A percentile compares a stretch with the other conserved stretches of the same genome.
Evolutionary conservation across 1,140 invertebrate species (phyloP).

Genomic region (Batillaria attramentaria): DNA sequence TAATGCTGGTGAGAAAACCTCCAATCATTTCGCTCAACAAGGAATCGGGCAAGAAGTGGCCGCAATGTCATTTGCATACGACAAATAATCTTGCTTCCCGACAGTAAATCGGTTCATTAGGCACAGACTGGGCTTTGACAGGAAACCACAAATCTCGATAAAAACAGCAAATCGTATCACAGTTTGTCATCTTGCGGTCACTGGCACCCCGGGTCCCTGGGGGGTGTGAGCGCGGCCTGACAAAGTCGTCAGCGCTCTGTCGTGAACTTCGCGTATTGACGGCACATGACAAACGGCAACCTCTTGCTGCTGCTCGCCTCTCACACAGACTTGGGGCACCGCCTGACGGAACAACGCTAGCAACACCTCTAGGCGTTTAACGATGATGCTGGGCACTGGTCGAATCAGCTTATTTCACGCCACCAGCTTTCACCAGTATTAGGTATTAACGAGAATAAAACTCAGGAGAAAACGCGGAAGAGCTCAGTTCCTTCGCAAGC

Average conservation of each 20-base stretch:
- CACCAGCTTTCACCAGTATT: no score
- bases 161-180: conserved; percentile 25
- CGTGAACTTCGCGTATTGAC: conserved; percentile 4
- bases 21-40: conserved; percentile 18
- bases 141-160: conserved; percentile 34
- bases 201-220: conserved; percentile 7
- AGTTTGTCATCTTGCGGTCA: conserved; percentile 31
- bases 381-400: no score
- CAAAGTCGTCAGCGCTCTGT: not conserved
- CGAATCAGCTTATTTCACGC: no score
- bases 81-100: conserved; percentile 30
- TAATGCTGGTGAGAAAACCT: conserved; percentile 21
- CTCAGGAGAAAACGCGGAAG: no score
- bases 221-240: not conserved
- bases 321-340: no score
- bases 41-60: not conserved
- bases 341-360: no score
- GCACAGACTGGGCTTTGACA: conserved; percentile 30
- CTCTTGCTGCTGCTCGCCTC: not conserved
- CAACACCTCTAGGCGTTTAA: no score
- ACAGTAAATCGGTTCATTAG: conserved; percentile 36
- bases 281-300: not conserved
- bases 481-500: no score
- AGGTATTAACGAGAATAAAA: no score
- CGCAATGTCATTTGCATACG: conserved; percentile 27